Evolutionary conservation across 2,888 invertebrate genomes (phyloP).

Genomic region (Ernsta delagoae): DNA sequence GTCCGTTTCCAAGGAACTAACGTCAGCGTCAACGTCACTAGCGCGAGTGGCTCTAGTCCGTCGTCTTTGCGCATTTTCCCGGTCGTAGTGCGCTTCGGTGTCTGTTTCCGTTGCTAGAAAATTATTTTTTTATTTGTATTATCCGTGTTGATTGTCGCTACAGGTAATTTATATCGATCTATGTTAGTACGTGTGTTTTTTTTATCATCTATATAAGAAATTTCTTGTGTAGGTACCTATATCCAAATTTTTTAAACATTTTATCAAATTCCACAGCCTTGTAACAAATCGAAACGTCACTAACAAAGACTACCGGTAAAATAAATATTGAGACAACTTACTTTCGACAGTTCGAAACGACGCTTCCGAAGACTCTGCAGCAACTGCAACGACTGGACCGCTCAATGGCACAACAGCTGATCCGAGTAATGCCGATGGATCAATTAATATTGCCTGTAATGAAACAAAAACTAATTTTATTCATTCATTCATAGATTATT

Average conservation of each 20-base stretch:
- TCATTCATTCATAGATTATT: not conserved
- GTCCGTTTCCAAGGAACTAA: slow-evolving; percentile 73
- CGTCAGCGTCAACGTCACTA: slow-evolving; percentile 71
- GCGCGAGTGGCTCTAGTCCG: slow-evolving; percentile 38
- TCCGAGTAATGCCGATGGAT: slow-evolving; percentile 54
- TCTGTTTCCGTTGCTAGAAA: slow-evolving; percentile 21
- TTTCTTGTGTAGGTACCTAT: no score
- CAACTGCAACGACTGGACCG: slow-evolving; percentile 42
- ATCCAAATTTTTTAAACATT: no score
- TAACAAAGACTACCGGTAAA: not conserved
- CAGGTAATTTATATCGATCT: no score
- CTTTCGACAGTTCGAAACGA: slow-evolving; percentile 49
- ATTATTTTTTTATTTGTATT: not conserved
- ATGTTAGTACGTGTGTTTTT: no score
- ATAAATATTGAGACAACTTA: slow-evolving; percentile 38
- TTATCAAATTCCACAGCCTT: no score
- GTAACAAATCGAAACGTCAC: no score
- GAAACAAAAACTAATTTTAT: not conserved
- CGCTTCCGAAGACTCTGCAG: slow-evolving; percentile 45
- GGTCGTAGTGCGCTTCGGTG: slow-evolving; percentile 12
- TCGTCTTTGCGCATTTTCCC: slow-evolving; percentile 20
- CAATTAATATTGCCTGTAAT: slow-evolving; percentile 60
- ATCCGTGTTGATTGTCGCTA: no score
- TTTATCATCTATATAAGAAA: no score
- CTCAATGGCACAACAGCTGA: slow-evolving; percentile 45